Percentiles rank a stretch among this genome's conserved stretches.
Conservation (phyloP, 2,797 vertebrate genomes). For the Thripadectes ignobilis region DNA sequence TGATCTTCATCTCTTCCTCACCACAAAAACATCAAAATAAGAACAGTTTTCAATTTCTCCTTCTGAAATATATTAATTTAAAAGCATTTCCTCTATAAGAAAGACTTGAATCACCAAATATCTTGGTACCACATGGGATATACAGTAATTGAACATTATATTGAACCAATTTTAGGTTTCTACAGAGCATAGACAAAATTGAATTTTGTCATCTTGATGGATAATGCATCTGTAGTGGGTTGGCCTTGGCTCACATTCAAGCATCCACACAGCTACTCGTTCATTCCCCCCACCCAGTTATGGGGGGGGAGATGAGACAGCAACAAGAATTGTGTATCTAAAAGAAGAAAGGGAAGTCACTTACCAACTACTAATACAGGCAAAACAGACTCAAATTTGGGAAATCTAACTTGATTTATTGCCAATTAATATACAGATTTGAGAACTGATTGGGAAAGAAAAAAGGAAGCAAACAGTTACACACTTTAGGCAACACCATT, state of each 20-base stretch:
- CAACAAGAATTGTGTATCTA: background rate
- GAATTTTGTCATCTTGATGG: constrained; percentile 40
- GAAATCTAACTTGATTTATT: background rate
- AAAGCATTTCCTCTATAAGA: background rate
- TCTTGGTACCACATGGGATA: background rate
- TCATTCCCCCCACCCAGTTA: background rate
- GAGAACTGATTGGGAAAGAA: background rate
- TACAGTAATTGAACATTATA: constrained; percentile 39
- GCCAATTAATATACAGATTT: background rate
- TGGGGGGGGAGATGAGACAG: background rate
- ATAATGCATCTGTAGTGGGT: background rate
- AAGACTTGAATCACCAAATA: constrained; percentile 4
- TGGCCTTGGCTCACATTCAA: background rate
- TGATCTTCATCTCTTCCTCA: background rate
- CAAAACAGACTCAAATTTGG: background rate
- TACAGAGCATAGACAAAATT: constrained; percentile 17
- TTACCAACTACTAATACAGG: background rate
- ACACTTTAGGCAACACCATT: background rate
- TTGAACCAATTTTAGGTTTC: constrained; percentile 18
- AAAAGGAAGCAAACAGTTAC: background rate
- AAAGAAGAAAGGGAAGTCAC: background rate
- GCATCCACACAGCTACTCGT: background rate
- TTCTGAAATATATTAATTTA: constrained; percentile 41
- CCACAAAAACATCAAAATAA: background rate
- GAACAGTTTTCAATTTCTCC: constrained; percentile 17